Conservation (phyloP, 1,140 invertebrate genomes). For the Neuroterus valhalla region DNA sequence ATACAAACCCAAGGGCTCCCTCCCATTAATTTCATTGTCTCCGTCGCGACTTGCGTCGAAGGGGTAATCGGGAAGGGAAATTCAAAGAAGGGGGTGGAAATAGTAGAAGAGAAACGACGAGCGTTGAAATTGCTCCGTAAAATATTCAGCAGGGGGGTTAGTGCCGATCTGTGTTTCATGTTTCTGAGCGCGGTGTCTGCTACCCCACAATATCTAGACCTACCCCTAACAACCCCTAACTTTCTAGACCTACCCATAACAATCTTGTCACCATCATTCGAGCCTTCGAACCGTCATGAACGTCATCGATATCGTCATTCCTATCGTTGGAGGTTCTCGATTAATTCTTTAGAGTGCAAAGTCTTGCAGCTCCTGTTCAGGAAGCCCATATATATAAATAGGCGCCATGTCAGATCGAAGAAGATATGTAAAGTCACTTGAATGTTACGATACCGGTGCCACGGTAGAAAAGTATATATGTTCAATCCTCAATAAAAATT, state of each 20-base stretch:
- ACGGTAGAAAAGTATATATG: constrained; percentile 18
- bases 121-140: constrained; percentile 55
- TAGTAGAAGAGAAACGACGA: constrained; percentile 33
- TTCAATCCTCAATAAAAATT: constrained; percentile 1
- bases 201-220: neutral
- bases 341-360: neutral
- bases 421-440: constrained; percentile 27
- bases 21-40: constrained; percentile 58
- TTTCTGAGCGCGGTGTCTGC: constrained; percentile 42
- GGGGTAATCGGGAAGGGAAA: constrained; percentile 2
- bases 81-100: neutral
- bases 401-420: constrained; percentile 12
- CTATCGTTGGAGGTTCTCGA: neutral
- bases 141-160: constrained; percentile 59
- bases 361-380: constrained; percentile 10
- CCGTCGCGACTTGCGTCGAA: constrained; percentile 37
- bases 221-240: neutral
- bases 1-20: constrained; percentile 48
- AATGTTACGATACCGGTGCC: constrained; percentile 3
- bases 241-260: neutral
- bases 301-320: neutral
- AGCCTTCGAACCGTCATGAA: neutral
- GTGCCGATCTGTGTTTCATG: constrained; percentile 52
- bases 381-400: constrained; percentile 20
- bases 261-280: neutral